These are phyloP conservation scores for Equus przewalskii DNA, from an alignment of 2,113 vertebrate genomes.

Conservation along the genomic window DNA sequence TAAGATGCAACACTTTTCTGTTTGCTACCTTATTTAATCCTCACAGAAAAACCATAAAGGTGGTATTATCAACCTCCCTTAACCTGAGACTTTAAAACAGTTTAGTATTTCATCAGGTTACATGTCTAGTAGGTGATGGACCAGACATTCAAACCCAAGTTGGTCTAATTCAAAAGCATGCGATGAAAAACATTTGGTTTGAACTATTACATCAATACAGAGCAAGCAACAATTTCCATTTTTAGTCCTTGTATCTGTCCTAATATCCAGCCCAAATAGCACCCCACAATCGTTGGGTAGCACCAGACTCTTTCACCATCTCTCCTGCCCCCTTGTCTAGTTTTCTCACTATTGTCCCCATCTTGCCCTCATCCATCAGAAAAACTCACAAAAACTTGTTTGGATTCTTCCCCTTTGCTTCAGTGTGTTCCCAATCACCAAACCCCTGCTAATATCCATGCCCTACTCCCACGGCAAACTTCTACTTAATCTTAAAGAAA, in stretches of 20 bases:
- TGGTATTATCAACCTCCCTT: not conserved
- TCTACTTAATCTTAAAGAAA: not conserved
- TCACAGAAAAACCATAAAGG: not conserved
- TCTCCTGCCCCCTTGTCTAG: not conserved
- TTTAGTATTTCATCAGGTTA: not conserved
- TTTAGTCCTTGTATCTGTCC: not conserved
- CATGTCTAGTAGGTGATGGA: not conserved
- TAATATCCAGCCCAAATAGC: not conserved
- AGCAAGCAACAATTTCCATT: not conserved
- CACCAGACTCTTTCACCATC: not conserved
- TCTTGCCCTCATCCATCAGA: not conserved
- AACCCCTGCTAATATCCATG: not conserved
- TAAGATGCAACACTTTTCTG: not conserved
- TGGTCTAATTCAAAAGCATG: not conserved
- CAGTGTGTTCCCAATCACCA: not conserved
- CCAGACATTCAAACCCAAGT: not conserved
- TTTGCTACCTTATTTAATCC: not conserved
- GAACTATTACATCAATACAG: not conserved
- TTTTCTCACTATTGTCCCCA: not conserved
- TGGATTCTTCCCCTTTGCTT: not conserved
- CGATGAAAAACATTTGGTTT: not conserved
- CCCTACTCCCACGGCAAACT: not conserved
- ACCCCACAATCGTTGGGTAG: accelerated
- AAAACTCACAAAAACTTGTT: not conserved
- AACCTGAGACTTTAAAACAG: not conserved